These are phyloP conservation scores for Homarus gammarus DNA, from an alignment of 2,888 invertebrate species.

Conservation along the genomic window DNA sequence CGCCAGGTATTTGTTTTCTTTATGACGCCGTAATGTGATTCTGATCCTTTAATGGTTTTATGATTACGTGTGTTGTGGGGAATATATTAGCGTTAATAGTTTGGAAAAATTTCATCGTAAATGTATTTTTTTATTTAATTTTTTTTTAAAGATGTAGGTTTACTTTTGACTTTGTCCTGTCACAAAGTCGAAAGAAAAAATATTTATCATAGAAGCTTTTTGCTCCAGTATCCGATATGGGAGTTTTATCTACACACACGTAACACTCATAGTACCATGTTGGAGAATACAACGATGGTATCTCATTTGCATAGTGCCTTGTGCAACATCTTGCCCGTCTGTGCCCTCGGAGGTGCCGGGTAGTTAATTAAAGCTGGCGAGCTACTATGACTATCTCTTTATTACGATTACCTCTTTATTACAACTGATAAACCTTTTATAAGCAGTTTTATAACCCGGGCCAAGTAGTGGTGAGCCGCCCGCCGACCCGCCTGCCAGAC, in stretches of 20 bases:
- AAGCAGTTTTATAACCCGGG: conserved; percentile 32
- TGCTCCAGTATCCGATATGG: not conserved
- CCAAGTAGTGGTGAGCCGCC: not conserved
- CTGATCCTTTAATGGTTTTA: conserved; percentile 59
- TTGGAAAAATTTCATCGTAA: not conserved
- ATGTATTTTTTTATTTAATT: conserved; percentile 2
- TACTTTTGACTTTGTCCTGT: not conserved
- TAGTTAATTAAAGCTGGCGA: conserved; percentile 41
- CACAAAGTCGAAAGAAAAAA: not conserved
- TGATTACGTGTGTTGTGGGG: conserved; percentile 34
- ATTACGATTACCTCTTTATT: conserved; percentile 52
- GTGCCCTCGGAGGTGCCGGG: conserved; percentile 21
- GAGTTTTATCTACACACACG: conserved; percentile 13
- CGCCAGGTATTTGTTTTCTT: conserved; percentile 41
- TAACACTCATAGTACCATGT: conserved; percentile 20
- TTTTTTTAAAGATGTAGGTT: not conserved
- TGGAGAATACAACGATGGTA: conserved; percentile 37
- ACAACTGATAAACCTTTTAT: conserved; percentile 58
- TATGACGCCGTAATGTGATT: conserved; percentile 46
- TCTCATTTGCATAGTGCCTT: conserved; percentile 62
- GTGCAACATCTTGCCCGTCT: conserved; percentile 45
- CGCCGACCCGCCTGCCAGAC: not conserved
- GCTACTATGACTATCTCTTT: conserved; percentile 52
- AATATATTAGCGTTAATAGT: not conserved
- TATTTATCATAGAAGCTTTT: not conserved